Evolutionary conservation across 35 echinoderm and acorn worm species (phyloP).

Genomic region (Ophiothrix spiculata): DNA sequence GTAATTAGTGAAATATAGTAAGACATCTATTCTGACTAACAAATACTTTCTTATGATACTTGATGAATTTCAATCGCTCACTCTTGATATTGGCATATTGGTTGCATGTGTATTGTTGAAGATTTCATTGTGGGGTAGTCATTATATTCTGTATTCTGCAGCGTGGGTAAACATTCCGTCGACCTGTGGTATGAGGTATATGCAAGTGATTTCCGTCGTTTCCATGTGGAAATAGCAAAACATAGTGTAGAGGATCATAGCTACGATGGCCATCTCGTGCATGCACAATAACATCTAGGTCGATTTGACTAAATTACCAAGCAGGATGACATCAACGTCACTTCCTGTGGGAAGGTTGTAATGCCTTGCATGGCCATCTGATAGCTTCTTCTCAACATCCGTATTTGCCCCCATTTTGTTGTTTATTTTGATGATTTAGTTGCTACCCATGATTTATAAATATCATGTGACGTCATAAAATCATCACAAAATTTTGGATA

Average conservation of each 20-base stretch:
- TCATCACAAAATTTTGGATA: too few relatives aligned
- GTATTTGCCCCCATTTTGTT: too few relatives aligned
- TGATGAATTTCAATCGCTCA: constrained; percentile 20
- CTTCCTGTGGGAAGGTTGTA: constrained; percentile 37
- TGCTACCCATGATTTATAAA: too few relatives aligned
- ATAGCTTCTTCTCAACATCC: constrained; percentile 29
- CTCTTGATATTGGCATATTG: constrained; percentile 33
- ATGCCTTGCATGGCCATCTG: constrained; percentile 14
- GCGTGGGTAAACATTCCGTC: neutral
- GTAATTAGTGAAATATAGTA: too few relatives aligned
- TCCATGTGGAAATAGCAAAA: constrained; percentile 26
- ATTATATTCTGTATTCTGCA: constrained; percentile 6
- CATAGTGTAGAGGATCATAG: constrained; percentile 51
- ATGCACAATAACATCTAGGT: constrained; percentile 30
- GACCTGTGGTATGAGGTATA: neutral
- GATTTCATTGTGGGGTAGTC: neutral
- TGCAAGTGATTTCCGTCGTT: constrained; percentile 28
- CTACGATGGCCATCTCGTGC: constrained; percentile 11
- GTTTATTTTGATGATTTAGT: too few relatives aligned
- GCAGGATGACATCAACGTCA: constrained; percentile 36
- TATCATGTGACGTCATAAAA: too few relatives aligned
- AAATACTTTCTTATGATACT: neutral
- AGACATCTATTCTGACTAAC: neutral
- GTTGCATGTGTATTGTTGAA: constrained; percentile 30
- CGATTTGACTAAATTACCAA: neutral